Conservation (phyloP, 2,113 vertebrate genomes). For the Thryonomys swinderianus region DNA sequence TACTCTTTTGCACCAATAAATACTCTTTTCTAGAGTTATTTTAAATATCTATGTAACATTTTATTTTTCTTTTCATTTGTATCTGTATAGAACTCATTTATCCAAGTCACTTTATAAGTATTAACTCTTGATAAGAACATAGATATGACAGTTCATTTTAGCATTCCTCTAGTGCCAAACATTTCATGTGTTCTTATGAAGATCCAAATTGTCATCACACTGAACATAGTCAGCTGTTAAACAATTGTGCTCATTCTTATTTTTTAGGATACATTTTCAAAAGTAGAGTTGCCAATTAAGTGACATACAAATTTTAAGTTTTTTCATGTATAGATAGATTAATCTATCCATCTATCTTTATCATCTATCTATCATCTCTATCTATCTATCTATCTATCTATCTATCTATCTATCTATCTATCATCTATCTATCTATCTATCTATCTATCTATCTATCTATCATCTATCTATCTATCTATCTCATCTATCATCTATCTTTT, state of each 20-base stretch:
- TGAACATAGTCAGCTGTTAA: neutral
- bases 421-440: too few species aligned
- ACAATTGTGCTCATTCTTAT: neutral
- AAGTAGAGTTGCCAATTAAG: conserved; percentile 12
- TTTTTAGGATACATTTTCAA: conserved; percentile 25
- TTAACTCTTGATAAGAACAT: conserved; percentile 19
- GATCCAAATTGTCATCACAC: neutral
- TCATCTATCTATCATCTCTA: too few species aligned
- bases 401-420: too few species aligned
- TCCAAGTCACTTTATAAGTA: neutral
- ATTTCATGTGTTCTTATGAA: neutral
- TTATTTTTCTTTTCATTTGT: conserved; percentile 23
- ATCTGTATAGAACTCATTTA: neutral
- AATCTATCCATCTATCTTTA: too few species aligned
- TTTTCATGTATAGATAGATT: neutral
- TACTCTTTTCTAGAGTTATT: neutral
- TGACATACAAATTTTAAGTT: neutral
- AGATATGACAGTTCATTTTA: neutral
- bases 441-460: too few species aligned
- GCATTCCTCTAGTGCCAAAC: neutral
- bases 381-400: too few species aligned
- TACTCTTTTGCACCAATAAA: neutral
- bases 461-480: too few species aligned
- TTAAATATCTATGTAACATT: neutral
- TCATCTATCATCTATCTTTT: too few species aligned